Conservation (phyloP, 2,113 vertebrate species). For the zebrafish (Danio rerio) region DNA sequence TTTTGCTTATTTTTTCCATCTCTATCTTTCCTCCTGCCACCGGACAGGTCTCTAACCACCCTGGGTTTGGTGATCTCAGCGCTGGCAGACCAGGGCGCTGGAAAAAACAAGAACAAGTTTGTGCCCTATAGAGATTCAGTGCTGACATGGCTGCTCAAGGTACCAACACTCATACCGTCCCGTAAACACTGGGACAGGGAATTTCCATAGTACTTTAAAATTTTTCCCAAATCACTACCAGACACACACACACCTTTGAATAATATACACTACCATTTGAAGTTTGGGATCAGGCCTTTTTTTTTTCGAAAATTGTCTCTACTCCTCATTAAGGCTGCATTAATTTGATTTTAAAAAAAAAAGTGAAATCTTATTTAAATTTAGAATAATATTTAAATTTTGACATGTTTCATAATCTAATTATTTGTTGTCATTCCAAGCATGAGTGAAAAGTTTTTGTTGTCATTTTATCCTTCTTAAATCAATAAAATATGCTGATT, state of each 20-base stretch:
- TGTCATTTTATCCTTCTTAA: too few species aligned
- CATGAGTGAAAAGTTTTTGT: too few species aligned
- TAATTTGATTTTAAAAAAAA: too few species aligned
- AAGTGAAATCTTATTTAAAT: too few species aligned
- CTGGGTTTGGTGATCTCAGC: conserved; percentile 96
- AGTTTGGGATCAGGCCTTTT: too few species aligned
- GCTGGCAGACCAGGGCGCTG: conserved; percentile 91
- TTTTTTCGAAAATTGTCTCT: too few species aligned
- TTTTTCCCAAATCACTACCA: neutral
- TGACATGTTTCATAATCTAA: too few species aligned
- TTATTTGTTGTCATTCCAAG: too few species aligned
- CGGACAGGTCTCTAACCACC: conserved; percentile 90
- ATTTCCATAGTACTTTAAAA: conserved; percentile 19
- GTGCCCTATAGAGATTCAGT: conserved; percentile 98
- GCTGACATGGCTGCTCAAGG: conserved; percentile 97
- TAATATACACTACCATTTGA: too few species aligned
- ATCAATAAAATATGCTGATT: too few species aligned
- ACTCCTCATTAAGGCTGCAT: too few species aligned
- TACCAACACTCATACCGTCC: conserved; percentile 61
- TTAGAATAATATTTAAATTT: too few species aligned
- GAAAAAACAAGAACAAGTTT: conserved; percentile 97
- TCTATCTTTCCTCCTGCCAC: neutral
- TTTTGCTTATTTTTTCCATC: neutral
- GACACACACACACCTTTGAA: neutral
- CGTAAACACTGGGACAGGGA: conserved; percentile 13